Evolutionary conservation across 2,888 invertebrate species (phyloP).

Genomic region (Eupithecia exiguata): DNA sequence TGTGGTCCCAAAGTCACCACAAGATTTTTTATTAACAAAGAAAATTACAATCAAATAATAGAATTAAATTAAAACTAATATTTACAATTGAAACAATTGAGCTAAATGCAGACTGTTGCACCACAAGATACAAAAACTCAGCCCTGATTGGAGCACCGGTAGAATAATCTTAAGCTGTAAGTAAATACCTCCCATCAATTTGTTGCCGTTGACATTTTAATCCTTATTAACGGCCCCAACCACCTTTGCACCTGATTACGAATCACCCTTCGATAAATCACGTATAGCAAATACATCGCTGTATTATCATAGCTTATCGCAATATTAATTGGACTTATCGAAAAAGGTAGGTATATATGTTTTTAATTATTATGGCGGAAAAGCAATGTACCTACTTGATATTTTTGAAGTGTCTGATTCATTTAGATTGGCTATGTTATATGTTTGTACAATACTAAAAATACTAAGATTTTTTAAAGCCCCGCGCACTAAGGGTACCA

Average conservation of each 20-base stretch:
- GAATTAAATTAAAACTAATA: too few relatives aligned
- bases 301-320: neutral
- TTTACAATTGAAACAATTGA: too few relatives aligned
- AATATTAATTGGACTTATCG: neutral
- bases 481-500: too few relatives aligned
- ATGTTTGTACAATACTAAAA: too few relatives aligned
- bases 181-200: neutral
- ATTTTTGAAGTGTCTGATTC: neutral
- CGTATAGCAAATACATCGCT: neutral
- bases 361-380: conserved; percentile 1
- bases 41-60: too few relatives aligned
- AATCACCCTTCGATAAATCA: neutral
- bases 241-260: neutral
- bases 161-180: neutral
- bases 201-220: neutral
- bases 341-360: neutral
- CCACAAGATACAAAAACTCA: neutral
- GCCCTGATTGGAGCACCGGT: neutral
- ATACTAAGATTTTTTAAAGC: too few relatives aligned
- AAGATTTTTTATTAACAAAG: too few relatives aligned
- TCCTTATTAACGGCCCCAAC: neutral
- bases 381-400: neutral
- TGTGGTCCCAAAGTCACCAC: too few relatives aligned
- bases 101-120: too few relatives aligned
- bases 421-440: neutral